A percentile compares a stretch with the other conserved stretches of the same genome.
phyloP scores from a whole-genome alignment of 1,140 invertebrate species.

The Danaus plexippus region DNA sequence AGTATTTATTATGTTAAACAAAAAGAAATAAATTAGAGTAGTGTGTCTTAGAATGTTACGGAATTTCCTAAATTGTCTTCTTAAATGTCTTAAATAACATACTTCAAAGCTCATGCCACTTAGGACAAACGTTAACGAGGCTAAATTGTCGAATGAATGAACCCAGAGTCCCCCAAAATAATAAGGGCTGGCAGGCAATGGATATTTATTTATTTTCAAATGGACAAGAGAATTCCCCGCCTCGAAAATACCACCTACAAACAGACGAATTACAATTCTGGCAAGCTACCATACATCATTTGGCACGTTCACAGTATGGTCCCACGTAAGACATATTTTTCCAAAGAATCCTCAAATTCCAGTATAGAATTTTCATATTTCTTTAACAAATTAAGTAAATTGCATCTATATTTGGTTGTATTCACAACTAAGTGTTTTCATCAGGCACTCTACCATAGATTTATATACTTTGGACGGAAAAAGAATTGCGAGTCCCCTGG shows the following conservation, averaged over 20 bases:
- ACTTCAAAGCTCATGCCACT: too few species aligned
- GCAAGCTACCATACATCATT: slow-evolving; percentile 30
- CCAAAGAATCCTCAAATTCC: too few species aligned
- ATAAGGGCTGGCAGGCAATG: slow-evolving; percentile 26
- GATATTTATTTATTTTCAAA: slow-evolving; percentile 57
- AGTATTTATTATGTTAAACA: too few species aligned
- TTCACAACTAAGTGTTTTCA: too few species aligned
- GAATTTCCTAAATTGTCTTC: too few species aligned
- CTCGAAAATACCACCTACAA: slow-evolving; percentile 50
- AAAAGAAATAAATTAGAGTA: too few species aligned
- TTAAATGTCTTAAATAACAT: too few species aligned
- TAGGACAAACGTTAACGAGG: neutral
- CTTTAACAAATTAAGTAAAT: neutral
- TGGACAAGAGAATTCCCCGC: slow-evolving; percentile 47
- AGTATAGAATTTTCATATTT: slow-evolving; percentile 4
- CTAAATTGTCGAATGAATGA: slow-evolving; percentile 16
- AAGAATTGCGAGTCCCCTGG: slow-evolving; percentile 32
- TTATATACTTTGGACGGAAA: slow-evolving; percentile 43
- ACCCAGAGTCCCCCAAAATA: slow-evolving; percentile 22
- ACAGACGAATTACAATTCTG: slow-evolving; percentile 38
- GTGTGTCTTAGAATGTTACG: too few species aligned
- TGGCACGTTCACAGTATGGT: slow-evolving; percentile 46
- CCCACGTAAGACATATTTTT: slow-evolving; percentile 30
- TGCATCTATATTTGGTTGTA: too few species aligned
- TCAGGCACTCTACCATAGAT: slow-evolving; percentile 38